Percentiles rank a stretch among this genome's conserved stretches.
Evolutionary conservation across 2,888 invertebrate species (phyloP).

Genomic region (Philopedon plagiatum): DNA sequence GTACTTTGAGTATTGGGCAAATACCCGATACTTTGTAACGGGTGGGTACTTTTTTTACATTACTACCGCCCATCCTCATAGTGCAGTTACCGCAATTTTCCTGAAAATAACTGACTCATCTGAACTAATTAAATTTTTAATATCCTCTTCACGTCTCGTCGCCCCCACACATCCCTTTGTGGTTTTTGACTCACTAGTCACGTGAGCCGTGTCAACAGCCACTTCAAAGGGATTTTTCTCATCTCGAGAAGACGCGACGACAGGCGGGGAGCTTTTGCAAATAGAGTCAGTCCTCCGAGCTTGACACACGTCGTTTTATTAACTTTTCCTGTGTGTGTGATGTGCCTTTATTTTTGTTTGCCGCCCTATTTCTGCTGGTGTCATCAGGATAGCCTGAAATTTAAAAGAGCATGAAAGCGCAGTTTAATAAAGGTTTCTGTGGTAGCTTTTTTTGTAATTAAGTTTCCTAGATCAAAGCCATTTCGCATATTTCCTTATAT

Average conservation of each 20-base stretch:
- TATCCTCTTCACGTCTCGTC: slow-evolving; percentile 22
- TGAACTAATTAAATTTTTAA: slow-evolving; percentile 23
- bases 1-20: no score
- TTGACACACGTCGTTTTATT: slow-evolving; percentile 29
- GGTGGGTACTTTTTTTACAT: no score
- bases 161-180: slow-evolving; percentile 52
- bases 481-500: no score
- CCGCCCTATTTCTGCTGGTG: slow-evolving; percentile 26
- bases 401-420: no score
- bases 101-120: neutral
- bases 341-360: slow-evolving; percentile 32
- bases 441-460: no score
- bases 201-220: slow-evolving; percentile 63
- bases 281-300: slow-evolving; percentile 15
- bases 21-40: no score
- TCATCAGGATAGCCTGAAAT: slow-evolving; percentile 12
- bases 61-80: no score
- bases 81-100: no score
- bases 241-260: slow-evolving; percentile 59
- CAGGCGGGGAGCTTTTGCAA: slow-evolving; percentile 29
- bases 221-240: slow-evolving; percentile 62
- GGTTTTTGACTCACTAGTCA: slow-evolving; percentile 64
- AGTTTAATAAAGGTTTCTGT: no score
- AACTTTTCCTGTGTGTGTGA: slow-evolving; percentile 27
- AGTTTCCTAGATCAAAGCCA: no score